Percentiles rank a stretch among this genome's conserved stretches.
Evolutionary conservation across 2,888 invertebrate genomes (phyloP).

Genomic region (Odontocerum albicorne): DNA sequence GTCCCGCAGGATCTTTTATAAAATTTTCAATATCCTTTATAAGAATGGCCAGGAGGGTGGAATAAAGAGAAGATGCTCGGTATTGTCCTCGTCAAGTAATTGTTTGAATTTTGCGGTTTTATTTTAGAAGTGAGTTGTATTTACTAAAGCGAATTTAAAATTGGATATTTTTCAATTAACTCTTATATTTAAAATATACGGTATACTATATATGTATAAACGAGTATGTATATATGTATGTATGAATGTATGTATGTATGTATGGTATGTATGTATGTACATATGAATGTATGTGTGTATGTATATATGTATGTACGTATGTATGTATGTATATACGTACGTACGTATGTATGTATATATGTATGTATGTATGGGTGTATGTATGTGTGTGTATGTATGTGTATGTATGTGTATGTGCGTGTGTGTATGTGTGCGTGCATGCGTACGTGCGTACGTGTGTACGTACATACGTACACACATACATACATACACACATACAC

Average conservation of each 20-base stretch:
- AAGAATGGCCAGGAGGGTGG: conserved; percentile 24
- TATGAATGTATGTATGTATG: background rate
- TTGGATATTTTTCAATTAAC: no score
- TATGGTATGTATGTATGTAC: background rate
- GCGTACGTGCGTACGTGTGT: no score
- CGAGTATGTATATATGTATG: background rate
- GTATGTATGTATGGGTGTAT: background rate
- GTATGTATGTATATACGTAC: background rate
- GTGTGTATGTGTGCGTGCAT: background rate
- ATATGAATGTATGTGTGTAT: background rate
- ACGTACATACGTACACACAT: no score
- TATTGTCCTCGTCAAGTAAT: conserved; percentile 25
- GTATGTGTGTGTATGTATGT: conserved; percentile 1
- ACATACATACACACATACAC: no score
- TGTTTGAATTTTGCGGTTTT: conserved; percentile 28
- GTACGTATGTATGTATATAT: conserved; percentile 1
- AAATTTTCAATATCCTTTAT: conserved; percentile 30
- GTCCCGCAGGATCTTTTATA: conserved; percentile 12
- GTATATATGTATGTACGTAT: background rate
- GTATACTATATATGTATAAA: background rate
- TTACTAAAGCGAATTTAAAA: no score
- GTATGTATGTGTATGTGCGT: conserved; percentile 3
- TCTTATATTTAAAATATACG: no score
- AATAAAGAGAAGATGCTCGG: conserved; percentile 30
- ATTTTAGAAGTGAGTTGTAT: conserved; percentile 34